Percentiles rank a stretch among this genome's conserved stretches.
These are phyloP conservation scores for Cynopterus brachyotis DNA, from an alignment of 2,113 vertebrate species.

Conservation along the genomic window DNA sequence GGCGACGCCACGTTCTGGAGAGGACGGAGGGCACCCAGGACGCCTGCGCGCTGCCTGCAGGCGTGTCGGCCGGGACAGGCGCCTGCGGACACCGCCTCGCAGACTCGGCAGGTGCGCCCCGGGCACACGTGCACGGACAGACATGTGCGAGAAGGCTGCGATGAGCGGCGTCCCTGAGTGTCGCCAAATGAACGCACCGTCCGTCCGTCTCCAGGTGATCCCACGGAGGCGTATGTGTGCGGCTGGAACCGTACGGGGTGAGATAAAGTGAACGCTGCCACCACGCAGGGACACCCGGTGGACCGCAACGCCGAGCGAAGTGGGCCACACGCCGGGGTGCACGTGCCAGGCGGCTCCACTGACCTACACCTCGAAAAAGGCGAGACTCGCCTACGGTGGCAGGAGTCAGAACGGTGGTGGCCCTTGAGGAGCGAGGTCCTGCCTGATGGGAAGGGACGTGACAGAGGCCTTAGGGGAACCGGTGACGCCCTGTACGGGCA, in stretches of 20 bases:
- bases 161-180: rapidly evolving
- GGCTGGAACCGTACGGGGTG: rapidly evolving
- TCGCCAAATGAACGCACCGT: rapidly evolving
- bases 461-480: not conserved
- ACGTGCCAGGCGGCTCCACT: rapidly evolving
- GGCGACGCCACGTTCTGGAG: too few species aligned
- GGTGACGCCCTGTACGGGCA: not conserved
- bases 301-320: not conserved
- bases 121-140: rapidly evolving
- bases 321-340: not conserved
- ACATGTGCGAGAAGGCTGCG: rapidly evolving
- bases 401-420: not conserved
- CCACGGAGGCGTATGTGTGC: rapidly evolving
- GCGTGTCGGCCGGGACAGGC: rapidly evolving
- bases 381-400: rapidly evolving
- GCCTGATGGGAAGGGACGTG: rapidly evolving
- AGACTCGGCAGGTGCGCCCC: rapidly evolving
- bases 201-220: rapidly evolving
- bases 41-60: rapidly evolving
- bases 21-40: not conserved
- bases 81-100: not conserved
- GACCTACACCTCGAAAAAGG: too few species aligned
- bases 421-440: not conserved
- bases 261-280: not conserved
- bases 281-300: rapidly evolving